These are phyloP conservation scores for Solenopsis invicta DNA, from an alignment of 1,140 invertebrate genomes.

Conservation along the genomic window DNA sequence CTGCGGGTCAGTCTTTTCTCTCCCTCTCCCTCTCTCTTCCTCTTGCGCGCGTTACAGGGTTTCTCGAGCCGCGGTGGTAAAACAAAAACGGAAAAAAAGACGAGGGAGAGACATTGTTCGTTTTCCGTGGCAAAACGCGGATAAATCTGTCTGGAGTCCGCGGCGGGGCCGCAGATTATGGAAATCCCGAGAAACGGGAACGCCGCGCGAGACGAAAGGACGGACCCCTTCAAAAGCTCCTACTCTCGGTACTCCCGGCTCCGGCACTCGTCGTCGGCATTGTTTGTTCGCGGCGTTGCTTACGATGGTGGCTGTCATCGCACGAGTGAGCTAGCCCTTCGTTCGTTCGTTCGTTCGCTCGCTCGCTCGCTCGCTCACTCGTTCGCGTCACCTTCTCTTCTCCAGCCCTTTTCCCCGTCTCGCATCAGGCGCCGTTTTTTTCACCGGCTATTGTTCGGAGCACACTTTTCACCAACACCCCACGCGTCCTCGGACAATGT, in stretches of 20 bases:
- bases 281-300: slow-evolving; percentile 64
- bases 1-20: slow-evolving; percentile 34
- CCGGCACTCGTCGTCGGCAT: slow-evolving; percentile 58
- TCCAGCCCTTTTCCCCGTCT: neutral
- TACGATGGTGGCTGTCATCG: slow-evolving; percentile 69
- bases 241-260: slow-evolving; percentile 20
- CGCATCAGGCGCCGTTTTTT: slow-evolving; percentile 62
- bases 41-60: neutral
- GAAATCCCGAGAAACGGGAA: slow-evolving; percentile 73
- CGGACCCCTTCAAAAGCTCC: slow-evolving; percentile 67
- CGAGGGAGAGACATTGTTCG: slow-evolving; percentile 58
- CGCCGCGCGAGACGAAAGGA: slow-evolving; percentile 56
- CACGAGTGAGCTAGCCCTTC: slow-evolving; percentile 43
- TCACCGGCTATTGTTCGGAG: slow-evolving; percentile 65
- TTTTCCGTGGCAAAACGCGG: slow-evolving; percentile 38
- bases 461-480: slow-evolving; percentile 63
- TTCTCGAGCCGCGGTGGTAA: slow-evolving; percentile 25
- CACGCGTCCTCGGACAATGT: slow-evolving; percentile 51
- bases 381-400: slow-evolving; percentile 47
- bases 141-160: slow-evolving; percentile 65
- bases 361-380: slow-evolving; percentile 43
- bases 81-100: slow-evolving; percentile 28
- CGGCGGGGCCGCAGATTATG: slow-evolving; percentile 70
- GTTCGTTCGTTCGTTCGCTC: slow-evolving; percentile 23
- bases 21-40: neutral